Base-by-base conservation (phyloP, 92 coral and sea anemone species). In the Zoanthus sociatus region DNA sequence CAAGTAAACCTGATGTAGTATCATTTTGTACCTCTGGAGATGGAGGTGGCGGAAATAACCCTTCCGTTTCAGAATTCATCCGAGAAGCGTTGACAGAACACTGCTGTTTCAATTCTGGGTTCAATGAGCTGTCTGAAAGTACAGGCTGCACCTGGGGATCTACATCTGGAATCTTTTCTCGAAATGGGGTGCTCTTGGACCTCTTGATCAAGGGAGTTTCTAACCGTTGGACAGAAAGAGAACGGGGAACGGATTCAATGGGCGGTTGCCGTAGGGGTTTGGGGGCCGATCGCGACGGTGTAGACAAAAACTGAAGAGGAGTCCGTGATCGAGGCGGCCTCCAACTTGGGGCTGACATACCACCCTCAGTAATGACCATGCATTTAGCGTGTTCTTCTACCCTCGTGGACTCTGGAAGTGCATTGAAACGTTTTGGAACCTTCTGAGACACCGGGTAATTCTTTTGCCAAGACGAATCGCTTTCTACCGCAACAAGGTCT, bases 1-100 rank as follows among this genome's bases (percentile, higher is more conserved):
- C 98, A 61, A 95, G 95, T 9, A 83, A 70, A 10, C 88, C 78
- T 21, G 84, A 71, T 11, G 83, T 21, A 33, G 73, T 71, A 44
- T 32, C 78, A 13, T 74, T 37, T 48, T 79, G 69, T 51, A 78
- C 87, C 83, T 95, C 98, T 9, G 98, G 98, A 37, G 98, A 95
- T 11, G 98, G 98, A 33, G 98, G 98, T 1, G 98, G 98, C 17
- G 98, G 95, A 13, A 95, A 86, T 55, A 95, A 88, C 0, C 98
- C 98, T 1, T 75, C 76, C 12, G 85, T 63, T 6, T 10, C 44
- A 82, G 90, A 79, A 13, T 76, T 87, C 13, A 82, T 76, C 45
- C 33, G 37, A 16, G 87, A 21, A 5, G 93, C 75, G 17, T 90
- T 60, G 0, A 69, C 71, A 1, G 78, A 83, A 11, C 86, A 68